Base-by-base conservation (phyloP, 1,140 invertebrate species). In the Battus philenor region DNA sequence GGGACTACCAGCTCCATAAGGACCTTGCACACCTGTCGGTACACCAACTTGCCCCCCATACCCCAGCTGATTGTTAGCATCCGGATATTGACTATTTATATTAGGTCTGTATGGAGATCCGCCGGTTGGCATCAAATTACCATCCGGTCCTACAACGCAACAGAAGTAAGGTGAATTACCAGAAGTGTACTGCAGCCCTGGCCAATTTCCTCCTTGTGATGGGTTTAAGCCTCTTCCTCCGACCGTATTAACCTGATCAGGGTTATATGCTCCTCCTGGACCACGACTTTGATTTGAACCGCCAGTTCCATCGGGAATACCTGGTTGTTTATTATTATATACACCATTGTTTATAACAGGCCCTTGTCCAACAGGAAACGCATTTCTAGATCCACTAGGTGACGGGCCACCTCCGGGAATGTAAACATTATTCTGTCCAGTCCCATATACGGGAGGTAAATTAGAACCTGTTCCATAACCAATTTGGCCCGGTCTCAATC, bases 391-490 rank as follows among this genome's bases (percentile, higher is more conserved):
- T 1, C 13, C n/a, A n/a, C n/a, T n/a, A n/a, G n/a, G n/a, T n/a
- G n/a, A n/a, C n/a, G n/a, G n/a, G n/a, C n/a, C n/a, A n/a, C n/a
- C n/a, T n/a, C n/a, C 24, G 26, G 36, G 36, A n/a, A 11, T 26
- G 27, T 27, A 24, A 9, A 20, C 13, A 13, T 41, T 33, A 27
- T 10, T 38, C 43, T 50, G 44, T 38, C 34, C 32, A n/a, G 48
- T 39, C 24, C 44, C 39, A 27, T 47, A 5, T 24, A 15, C 43
- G 31, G 11, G 16, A 33, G 31, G 1, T 4, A 15, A n/a, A 18
- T 16, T 20, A 3, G 2, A 15, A 20, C 32, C 16, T 20, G 9
- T 3, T 11, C 32, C 16, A 9, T 34, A 34, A 20, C 16, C 32
- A 10, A 32, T 12, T 36, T 32, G 39, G 12, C 44, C 33, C 8